Percentiles rank a stretch among this genome's conserved stretches.
Conservation (phyloP, 2,888 invertebrate genomes). For the Thelaira solivaga region DNA sequence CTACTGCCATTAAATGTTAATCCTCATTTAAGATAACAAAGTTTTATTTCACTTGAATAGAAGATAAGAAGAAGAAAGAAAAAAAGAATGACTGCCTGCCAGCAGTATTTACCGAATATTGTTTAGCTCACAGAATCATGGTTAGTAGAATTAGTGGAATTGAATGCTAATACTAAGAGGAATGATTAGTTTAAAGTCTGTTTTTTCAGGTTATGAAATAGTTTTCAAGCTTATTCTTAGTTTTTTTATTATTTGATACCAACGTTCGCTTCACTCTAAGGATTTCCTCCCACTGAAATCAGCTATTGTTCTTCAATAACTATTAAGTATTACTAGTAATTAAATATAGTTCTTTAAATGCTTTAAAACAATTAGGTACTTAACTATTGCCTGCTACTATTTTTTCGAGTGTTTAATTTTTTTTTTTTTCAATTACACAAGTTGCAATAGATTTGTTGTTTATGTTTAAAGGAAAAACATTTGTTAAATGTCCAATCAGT, state of each 20-base stretch:
- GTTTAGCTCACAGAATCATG: not conserved
- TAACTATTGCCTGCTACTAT: not conserved
- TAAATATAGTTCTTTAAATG: no score
- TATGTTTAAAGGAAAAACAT: constrained; percentile 53
- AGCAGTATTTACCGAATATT: not conserved
- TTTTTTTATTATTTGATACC: no score
- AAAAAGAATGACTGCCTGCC: no score
- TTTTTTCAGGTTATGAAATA: no score
- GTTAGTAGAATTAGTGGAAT: not conserved
- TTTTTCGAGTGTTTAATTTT: not conserved
- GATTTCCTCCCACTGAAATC: no score
- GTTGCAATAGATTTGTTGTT: constrained; percentile 26
- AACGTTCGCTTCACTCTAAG: no score
- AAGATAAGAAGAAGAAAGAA: no score
- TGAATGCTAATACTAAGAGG: not conserved
- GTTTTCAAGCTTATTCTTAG: no score
- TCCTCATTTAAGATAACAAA: constrained; percentile 49
- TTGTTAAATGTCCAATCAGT: constrained; percentile 57
- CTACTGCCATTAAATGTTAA: constrained; percentile 25
- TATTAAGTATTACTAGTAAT: no score
- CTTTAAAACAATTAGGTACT: no score
- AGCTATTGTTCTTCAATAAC: no score
- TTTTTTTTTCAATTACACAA: not conserved
- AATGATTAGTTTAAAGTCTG: not conserved
- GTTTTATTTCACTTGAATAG: not conserved